Conservation (phyloP, 2,888 invertebrate species). For the Drosophila putrida region DNA sequence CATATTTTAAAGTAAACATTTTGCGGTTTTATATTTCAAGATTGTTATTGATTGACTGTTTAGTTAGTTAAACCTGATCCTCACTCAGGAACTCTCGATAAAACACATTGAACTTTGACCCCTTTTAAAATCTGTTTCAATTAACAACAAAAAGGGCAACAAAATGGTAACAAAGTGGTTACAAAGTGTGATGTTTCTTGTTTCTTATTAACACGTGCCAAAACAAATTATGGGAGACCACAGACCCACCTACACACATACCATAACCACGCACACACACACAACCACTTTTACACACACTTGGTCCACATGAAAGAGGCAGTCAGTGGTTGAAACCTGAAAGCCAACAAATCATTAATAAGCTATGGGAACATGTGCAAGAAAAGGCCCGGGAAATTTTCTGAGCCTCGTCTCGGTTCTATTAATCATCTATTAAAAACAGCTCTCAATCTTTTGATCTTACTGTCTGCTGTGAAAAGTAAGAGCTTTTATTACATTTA, state of each 20-base stretch:
- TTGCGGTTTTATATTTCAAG: slow-evolving; percentile 10
- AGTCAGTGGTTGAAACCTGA: slow-evolving; percentile 13
- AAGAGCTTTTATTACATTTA: not conserved
- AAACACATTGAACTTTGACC: slow-evolving; percentile 12
- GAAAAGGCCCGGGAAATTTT: not conserved
- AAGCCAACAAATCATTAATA: not conserved
- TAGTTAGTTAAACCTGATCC: slow-evolving; percentile 15
- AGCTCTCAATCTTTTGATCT: not conserved
- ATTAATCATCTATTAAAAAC: not conserved
- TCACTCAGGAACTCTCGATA: too few relatives aligned
- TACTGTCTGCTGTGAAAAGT: not conserved
- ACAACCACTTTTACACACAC: not conserved
- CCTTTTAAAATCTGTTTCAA: slow-evolving; percentile 27
- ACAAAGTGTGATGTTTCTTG: not conserved
- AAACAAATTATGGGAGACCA: slow-evolving; percentile 16
- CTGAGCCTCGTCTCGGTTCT: not conserved
- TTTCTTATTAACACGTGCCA: not conserved
- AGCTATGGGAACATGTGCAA: not conserved
- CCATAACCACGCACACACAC: not conserved
- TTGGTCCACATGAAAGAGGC: slow-evolving; percentile 18
- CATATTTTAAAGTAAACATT: not conserved
- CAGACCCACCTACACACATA: too few relatives aligned
- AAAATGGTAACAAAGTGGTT: slow-evolving; percentile 6
- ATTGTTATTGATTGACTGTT: slow-evolving; percentile 27
- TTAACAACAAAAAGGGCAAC: slow-evolving; percentile 23